phyloP scores from a whole-genome alignment of 2,113 vertebrate species.

The Budorcas taxicolor region DNA sequence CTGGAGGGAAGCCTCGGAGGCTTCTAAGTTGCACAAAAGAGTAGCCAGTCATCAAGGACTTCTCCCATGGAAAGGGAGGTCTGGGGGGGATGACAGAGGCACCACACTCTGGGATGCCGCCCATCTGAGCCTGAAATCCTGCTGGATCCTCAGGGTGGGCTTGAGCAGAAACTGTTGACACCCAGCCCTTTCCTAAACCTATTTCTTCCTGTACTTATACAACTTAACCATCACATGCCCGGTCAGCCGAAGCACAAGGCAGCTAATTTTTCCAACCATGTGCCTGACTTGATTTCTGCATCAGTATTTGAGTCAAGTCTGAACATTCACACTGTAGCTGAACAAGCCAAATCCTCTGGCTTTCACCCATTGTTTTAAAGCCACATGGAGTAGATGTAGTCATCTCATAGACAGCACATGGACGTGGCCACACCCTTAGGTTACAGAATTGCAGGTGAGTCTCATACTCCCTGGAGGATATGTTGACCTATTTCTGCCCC shows the following conservation, averaged over 20 bases:
- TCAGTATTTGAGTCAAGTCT: not conserved
- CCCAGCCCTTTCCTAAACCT: not conserved
- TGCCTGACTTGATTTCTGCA: constrained; percentile 10
- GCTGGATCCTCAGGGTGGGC: not conserved
- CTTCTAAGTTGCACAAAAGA: not conserved
- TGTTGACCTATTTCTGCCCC: not conserved
- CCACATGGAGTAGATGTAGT: not conserved
- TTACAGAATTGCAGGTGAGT: not conserved
- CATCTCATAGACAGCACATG: not conserved
- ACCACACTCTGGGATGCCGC: accelerated
- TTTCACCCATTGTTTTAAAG: not conserved
- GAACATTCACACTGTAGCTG: not conserved
- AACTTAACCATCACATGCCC: not conserved
- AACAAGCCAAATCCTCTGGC: not conserved
- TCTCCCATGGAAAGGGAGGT: not conserved
- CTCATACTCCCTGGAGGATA: not conserved
- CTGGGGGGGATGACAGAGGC: no score
- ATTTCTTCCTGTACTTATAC: not conserved
- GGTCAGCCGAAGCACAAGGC: not conserved
- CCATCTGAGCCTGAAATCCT: not conserved
- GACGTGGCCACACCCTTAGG: accelerated
- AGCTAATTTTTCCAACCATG: not conserved
- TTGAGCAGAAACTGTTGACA: not conserved
- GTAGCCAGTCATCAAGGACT: not conserved
- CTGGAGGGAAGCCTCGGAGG: not conserved